Evolutionary conservation across 2,888 invertebrate genomes (phyloP), one percentile per base, ranked within the genome.

Genomic region (Trissolcus brochymenae): DNA sequence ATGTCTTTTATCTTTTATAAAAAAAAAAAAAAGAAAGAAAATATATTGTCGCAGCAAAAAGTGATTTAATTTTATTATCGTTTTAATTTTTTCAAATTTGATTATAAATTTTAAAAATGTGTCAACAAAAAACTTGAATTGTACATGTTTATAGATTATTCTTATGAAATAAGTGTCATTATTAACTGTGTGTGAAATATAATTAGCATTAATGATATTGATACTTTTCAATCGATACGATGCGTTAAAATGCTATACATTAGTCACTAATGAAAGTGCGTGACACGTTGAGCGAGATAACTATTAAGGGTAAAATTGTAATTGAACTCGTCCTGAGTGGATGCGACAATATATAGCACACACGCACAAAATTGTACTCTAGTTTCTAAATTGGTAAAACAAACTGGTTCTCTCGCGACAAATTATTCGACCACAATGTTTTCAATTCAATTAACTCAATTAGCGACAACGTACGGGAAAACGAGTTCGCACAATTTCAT

Each of bases 261-360:
- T 60, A 65, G 77, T 25, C 49, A 51, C 57, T 70, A 74, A 78
- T 78, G 78, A 78, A 78, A 78, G 70, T 62, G 72, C 73, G 62
- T 40, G 62, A 35, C 57, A 66, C 78, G 61, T 74, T 71, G 70
- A 62, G 65, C 77, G 68, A 70, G 56, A 65, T 68, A 40, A 70
- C 70, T 74, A 61, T 74, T 70, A 74, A 65, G 74, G 71, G 70
- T 51, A 62, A 70, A 66, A 62, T 70, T 56, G 62, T 66, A 56
- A 78, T 73, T 71, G 70, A 70, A 78, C 66, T 57, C 56, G 71
- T 66, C 73, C 55, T n/a, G 62, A 21, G 49, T 54, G 56, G 35
- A 51, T 46, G 62, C 53, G 76, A 59, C 67, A 64, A 61, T 65
- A 70, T 59, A 60, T 43, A 55, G 57, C 11, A 16, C 43, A 40